Evolutionary conservation across 2,888 invertebrate genomes (phyloP).

Genomic region (Heliconius sara): DNA sequence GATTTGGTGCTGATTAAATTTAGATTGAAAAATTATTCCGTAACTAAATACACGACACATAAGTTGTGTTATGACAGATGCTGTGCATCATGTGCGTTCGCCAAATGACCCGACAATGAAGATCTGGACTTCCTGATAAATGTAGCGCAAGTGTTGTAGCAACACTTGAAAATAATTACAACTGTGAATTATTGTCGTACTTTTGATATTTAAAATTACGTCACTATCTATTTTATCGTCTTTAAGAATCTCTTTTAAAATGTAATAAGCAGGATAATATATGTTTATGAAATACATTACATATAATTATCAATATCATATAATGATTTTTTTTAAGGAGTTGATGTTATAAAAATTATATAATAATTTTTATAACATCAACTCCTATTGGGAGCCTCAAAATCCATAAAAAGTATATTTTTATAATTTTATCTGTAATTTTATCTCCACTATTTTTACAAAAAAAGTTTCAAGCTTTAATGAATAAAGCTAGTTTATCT

Average conservation of each 20-base stretch:
- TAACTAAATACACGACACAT: slow-evolving; percentile 61
- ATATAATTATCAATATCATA: no score
- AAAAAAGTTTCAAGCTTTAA: neutral
- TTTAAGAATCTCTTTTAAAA: neutral
- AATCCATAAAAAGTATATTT: no score
- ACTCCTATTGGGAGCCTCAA: neutral
- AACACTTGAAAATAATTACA: slow-evolving; percentile 50
- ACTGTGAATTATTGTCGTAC: slow-evolving; percentile 50
- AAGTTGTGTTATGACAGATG: slow-evolving; percentile 72
- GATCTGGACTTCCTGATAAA: slow-evolving; percentile 71
- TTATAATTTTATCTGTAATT: no score
- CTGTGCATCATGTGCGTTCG: slow-evolving; percentile 62
- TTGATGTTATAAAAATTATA: no score
- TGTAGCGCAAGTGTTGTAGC: slow-evolving; percentile 65
- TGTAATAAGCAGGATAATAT: neutral
- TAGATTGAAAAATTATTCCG: slow-evolving; percentile 57
- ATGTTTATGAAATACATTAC: no score
- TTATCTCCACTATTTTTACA: neutral
- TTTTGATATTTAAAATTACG: slow-evolving; percentile 45
- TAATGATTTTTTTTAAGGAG: no score
- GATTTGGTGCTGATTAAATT: slow-evolving; percentile 50
- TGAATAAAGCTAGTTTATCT: neutral
- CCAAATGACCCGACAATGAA: slow-evolving; percentile 72
- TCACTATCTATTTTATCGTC: slow-evolving; percentile 35
- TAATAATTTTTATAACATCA: no score